Conservation (phyloP, 2,888 invertebrate genomes). For the Andrena camellia region DNA sequence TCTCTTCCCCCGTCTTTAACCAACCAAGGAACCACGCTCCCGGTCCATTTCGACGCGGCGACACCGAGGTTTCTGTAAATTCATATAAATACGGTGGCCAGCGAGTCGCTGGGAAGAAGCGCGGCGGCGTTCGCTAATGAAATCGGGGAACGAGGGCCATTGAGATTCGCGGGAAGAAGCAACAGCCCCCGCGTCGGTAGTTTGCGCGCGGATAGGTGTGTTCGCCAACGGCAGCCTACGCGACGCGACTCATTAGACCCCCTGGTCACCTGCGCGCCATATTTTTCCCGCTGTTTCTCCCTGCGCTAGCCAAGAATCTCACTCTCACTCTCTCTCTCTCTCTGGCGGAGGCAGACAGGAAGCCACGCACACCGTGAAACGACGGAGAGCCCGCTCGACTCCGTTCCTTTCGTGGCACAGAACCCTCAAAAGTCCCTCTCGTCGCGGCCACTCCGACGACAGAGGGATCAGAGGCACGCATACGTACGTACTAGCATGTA, state of each 20-base stretch:
- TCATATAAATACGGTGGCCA: neutral
- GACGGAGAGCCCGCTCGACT: slow-evolving; percentile 39
- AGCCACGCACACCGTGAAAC: slow-evolving; percentile 24
- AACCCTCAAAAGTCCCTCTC: slow-evolving; percentile 64
- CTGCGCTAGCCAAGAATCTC: slow-evolving; percentile 15
- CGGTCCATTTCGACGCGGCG: neutral
- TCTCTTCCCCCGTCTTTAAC: too few relatives aligned
- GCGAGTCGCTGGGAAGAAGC: neutral
- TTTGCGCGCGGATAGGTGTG: neutral
- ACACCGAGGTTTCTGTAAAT: neutral
- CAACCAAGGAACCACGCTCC: neutral
- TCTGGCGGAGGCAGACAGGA: slow-evolving; percentile 49
- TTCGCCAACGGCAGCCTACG: neutral
- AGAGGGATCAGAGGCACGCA: slow-evolving; percentile 31
- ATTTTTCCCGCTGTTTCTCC: slow-evolving; percentile 19
- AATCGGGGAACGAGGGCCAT: neutral
- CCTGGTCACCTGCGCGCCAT: slow-evolving; percentile 29
- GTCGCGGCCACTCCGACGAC: slow-evolving; percentile 55
- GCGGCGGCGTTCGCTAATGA: slow-evolving; percentile 24
- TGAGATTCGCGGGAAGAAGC: slow-evolving; percentile 8
- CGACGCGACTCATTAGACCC: slow-evolving; percentile 34
- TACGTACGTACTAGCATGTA: slow-evolving; percentile 8
- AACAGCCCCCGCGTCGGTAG: slow-evolving; percentile 5
- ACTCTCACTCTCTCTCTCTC: slow-evolving; percentile 21
- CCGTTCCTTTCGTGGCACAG: slow-evolving; percentile 54